These are phyloP conservation scores for Stenichneumon culpator DNA, from an alignment of 2,888 invertebrate genomes.

Conservation along the genomic window DNA sequence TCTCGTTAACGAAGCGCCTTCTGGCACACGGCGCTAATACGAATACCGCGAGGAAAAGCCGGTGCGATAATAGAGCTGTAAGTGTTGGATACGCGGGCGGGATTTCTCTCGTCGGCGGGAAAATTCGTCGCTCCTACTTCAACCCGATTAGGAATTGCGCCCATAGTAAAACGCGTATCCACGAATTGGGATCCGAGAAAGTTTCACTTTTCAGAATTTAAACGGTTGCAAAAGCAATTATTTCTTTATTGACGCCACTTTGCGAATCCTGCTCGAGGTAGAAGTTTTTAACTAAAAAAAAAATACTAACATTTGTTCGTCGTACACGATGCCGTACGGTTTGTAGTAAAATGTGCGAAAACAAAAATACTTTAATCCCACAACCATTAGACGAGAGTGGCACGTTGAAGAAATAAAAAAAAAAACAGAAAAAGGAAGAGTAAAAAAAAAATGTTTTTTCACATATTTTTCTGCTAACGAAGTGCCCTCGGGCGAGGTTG, in stretches of 20 bases:
- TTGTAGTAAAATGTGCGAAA: not conserved
- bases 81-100: not conserved
- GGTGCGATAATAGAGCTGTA: not conserved
- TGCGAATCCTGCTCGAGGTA: not conserved
- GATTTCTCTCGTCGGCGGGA: constrained; percentile 4
- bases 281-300: not conserved
- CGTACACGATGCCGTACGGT: not conserved
- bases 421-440: constrained; percentile 9
- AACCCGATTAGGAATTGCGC: not conserved
- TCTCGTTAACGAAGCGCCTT: constrained; percentile 71
- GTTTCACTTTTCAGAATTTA: not conserved
- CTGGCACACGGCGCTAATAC: not conserved
- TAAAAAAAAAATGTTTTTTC: constrained; percentile 14
- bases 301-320: not conserved
- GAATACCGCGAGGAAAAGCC: not conserved
- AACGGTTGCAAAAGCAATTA: not conserved
- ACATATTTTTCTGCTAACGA: constrained; percentile 71
- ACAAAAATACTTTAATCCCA: constrained; percentile 47
- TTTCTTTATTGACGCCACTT: not conserved
- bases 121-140: constrained; percentile 10
- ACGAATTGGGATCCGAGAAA: not conserved
- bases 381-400: constrained; percentile 39
- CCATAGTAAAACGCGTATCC: not conserved
- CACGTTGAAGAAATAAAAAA: constrained; percentile 4
- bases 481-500: constrained; percentile 69